Conservation (phyloP, 2,113 vertebrate genomes). For the Motacilla tschutschensis region DNA sequence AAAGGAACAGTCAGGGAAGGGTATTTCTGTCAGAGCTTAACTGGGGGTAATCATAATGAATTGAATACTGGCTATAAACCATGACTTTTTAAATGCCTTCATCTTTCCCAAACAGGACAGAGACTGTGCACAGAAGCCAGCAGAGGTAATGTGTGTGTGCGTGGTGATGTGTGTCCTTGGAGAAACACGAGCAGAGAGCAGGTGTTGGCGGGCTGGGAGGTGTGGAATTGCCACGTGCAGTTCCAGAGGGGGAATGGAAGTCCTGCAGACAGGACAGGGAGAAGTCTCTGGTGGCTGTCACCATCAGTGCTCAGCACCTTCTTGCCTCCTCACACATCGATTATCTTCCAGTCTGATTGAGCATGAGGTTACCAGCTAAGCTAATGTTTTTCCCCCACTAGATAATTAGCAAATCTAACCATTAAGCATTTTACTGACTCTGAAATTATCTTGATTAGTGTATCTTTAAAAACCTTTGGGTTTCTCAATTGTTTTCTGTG, state of each 20-base stretch:
- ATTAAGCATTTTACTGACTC: background rate
- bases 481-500: background rate
- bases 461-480: background rate
- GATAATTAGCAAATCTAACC: background rate
- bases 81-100: background rate
- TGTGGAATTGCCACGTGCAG: background rate
- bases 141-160: conserved; percentile 65
- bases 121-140: conserved; percentile 60
- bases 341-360: background rate
- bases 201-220: background rate
- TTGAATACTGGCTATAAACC: background rate
- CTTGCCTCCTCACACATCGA: background rate
- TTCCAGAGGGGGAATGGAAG: background rate
- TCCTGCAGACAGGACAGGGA: background rate
- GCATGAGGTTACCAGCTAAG: background rate
- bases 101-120: conserved; percentile 65
- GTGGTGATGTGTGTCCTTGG: background rate
- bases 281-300: background rate
- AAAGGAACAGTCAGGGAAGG: background rate
- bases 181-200: background rate
- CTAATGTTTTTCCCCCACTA: background rate
- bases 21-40: background rate
- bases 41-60: background rate
- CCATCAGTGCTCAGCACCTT: background rate
- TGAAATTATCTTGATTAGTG: background rate